These are phyloP conservation scores for Physella acuta DNA, from an alignment of 1,140 invertebrate genomes.

Conservation along the genomic window DNA sequence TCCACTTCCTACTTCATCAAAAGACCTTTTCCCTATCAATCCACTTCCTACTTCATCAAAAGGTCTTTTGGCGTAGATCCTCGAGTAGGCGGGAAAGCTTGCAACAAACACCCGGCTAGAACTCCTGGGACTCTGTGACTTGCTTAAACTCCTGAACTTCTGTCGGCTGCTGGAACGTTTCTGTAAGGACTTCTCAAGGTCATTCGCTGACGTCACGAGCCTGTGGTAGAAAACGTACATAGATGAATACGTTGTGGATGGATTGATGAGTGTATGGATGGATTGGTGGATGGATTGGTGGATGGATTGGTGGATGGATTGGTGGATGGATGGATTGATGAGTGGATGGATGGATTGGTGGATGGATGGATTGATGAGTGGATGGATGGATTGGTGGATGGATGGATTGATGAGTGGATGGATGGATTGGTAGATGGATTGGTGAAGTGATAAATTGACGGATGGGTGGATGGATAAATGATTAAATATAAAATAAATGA, in stretches of 20 bases:
- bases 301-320: neutral
- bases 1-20: slow-evolving; percentile 34
- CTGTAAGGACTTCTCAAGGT: too few relatives aligned
- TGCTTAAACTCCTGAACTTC: too few relatives aligned
- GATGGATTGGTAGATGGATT: neutral
- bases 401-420: neutral
- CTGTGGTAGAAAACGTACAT: too few relatives aligned
- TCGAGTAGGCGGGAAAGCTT: too few relatives aligned
- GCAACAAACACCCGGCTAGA: too few relatives aligned
- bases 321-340: neutral
- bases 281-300: slow-evolving; percentile 2
- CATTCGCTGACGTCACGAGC: too few relatives aligned
- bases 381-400: neutral
- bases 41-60: slow-evolving; percentile 34
- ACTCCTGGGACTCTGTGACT: too few relatives aligned
- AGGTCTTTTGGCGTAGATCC: slow-evolving; percentile 29
- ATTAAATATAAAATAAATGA: too few relatives aligned
- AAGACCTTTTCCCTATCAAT: slow-evolving; percentile 35
- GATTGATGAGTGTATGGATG: neutral
- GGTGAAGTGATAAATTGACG: neutral
- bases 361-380: neutral
- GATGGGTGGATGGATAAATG: neutral
- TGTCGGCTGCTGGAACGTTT: too few relatives aligned
- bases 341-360: neutral
- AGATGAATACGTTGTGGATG: slow-evolving; percentile 2